Conservation (phyloP, 2,113 vertebrate species). For the Triplophysa siluroides region DNA sequence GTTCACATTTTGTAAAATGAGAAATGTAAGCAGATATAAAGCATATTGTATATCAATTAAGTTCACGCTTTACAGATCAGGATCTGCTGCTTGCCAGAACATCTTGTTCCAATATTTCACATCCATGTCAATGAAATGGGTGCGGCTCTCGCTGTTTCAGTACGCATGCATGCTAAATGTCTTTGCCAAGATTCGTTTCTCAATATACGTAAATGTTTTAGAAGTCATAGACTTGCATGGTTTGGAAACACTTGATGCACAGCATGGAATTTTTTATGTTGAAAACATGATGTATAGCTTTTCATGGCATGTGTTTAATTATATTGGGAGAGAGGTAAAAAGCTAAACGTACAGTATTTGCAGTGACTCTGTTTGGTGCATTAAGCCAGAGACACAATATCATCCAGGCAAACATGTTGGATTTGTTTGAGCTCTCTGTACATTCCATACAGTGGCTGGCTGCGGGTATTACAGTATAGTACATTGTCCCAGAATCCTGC, state of each 20-base stretch:
- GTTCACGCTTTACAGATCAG: neutral
- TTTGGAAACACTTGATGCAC: conserved; percentile 88
- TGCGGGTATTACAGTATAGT: conserved; percentile 88
- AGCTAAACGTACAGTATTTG: conserved; percentile 79
- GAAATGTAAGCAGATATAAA: neutral
- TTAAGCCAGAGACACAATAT: conserved; percentile 89
- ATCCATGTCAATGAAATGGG: conserved; percentile 63
- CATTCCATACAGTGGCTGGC: conserved; percentile 83
- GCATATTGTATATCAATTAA: neutral
- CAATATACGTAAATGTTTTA: too few relatives aligned
- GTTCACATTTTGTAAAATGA: neutral
- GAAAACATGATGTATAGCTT: conserved; percentile 93
- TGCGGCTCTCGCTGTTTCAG: too few relatives aligned
- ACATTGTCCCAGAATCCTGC: conserved; percentile 82
- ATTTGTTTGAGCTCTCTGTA: conserved; percentile 87
- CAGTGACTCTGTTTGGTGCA: conserved; percentile 85
- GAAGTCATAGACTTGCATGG: too few relatives aligned
- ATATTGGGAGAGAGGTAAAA: conserved; percentile 71
- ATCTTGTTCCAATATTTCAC: conserved; percentile 85
- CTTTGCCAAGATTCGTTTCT: too few relatives aligned
- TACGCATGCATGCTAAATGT: too few relatives aligned
- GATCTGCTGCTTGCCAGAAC: conserved; percentile 77
- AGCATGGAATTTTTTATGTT: conserved; percentile 77
- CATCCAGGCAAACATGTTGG: conserved; percentile 86
- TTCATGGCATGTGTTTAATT: conserved; percentile 56